A percentile compares a stretch with the other conserved stretches of the same genome.
Evolutionary conservation across 2,113 vertebrate species (phyloP).

Genomic region (Saccopteryx leptura): DNA sequence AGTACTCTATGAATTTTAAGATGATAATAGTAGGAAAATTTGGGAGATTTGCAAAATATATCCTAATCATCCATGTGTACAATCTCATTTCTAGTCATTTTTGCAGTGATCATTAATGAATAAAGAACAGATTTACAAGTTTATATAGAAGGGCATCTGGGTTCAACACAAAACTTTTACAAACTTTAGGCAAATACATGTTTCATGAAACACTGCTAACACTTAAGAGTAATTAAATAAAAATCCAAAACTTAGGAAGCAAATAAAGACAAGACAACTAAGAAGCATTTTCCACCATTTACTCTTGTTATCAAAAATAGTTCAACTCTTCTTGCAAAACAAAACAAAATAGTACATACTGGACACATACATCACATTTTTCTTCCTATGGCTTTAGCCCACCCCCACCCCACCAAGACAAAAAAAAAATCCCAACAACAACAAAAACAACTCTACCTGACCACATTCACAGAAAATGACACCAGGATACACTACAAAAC

Average conservation of each 20-base stretch:
- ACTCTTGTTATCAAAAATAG: constrained; percentile 98
- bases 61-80: constrained; percentile 80
- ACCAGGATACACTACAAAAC: constrained; percentile 92
- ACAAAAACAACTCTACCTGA: constrained; percentile 91
- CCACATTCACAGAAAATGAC: constrained; percentile 93
- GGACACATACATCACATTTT: constrained; percentile 93
- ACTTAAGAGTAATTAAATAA: constrained; percentile 84
- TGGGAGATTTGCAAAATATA: constrained; percentile 82
- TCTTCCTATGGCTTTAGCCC: constrained; percentile 96
- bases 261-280: constrained; percentile 94
- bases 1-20: constrained; percentile 80
- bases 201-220: constrained; percentile 83
- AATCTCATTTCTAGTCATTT: constrained; percentile 83
- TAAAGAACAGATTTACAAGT: constrained; percentile 84
- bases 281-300: constrained; percentile 94
- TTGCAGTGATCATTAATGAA: constrained; percentile 81
- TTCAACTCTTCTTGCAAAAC: constrained; percentile 95
- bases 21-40: constrained; percentile 77
- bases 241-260: constrained; percentile 89
- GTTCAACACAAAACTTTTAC: constrained; percentile 83
- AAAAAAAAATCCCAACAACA: constrained; percentile 88
- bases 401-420: constrained; percentile 88
- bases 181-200: constrained; percentile 83
- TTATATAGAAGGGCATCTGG: constrained; percentile 80
- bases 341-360: constrained; percentile 93